A percentile compares a stretch with the other conserved stretches of the same genome.
Conservation (phyloP, 2,888 invertebrate species). For the Lepidocyrtinus sp. region DNA sequence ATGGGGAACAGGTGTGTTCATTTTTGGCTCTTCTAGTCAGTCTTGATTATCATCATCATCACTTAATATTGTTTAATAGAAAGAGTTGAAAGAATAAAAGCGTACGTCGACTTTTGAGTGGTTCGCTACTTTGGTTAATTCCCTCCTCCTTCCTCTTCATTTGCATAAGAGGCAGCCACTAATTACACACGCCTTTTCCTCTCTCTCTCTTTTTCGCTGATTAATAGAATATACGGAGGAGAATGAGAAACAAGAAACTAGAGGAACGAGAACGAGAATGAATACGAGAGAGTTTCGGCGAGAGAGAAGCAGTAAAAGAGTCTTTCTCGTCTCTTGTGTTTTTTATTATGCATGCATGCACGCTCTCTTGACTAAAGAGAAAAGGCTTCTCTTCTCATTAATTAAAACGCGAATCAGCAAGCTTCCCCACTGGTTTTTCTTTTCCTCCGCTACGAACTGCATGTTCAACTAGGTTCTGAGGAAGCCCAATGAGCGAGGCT, state of each 20-base stretch:
- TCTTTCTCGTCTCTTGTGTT: no score
- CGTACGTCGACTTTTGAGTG: constrained; percentile 53
- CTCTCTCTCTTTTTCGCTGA: no score
- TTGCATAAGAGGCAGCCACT: constrained; percentile 69
- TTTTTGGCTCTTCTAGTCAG: no score
- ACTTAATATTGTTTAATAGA: constrained; percentile 44
- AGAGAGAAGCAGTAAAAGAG: no score
- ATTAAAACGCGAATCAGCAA: constrained; percentile 67
- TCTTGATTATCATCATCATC: no score
- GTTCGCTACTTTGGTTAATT: constrained; percentile 50
- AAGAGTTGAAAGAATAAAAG: constrained; percentile 29
- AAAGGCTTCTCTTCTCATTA: constrained; percentile 67
- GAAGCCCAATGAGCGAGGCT: constrained; percentile 43
- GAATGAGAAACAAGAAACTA: background rate
- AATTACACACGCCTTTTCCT: constrained; percentile 64
- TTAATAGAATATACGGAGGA: no score
- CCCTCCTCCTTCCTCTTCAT: constrained; percentile 67
- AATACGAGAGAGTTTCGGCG: constrained; percentile 16
- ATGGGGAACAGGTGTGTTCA: constrained; percentile 61
- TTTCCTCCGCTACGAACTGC: constrained; percentile 27
- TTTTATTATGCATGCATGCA: no score
- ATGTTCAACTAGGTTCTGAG: constrained; percentile 32
- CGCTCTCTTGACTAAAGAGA: constrained; percentile 50
- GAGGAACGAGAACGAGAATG: background rate
- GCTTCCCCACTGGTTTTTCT: constrained; percentile 48